Evolutionary conservation across 23 tunicate genomes (phyloP).

Genomic region (Trididemnum miniatum): DNA sequence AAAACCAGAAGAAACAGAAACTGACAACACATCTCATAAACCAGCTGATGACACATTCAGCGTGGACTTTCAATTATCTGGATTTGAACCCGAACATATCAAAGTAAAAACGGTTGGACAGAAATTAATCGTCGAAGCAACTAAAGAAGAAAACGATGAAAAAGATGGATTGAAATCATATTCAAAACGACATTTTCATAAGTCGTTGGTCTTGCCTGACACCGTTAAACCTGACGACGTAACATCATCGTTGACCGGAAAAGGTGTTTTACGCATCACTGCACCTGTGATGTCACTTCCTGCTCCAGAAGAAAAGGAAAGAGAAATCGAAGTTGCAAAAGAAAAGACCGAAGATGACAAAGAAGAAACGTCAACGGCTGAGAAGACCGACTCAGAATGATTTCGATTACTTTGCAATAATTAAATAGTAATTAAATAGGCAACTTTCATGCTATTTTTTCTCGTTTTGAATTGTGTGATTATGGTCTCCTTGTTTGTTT

Average conservation of each 20-base stretch:
- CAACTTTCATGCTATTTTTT: too few relatives aligned
- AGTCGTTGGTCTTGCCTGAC: constrained; percentile 29
- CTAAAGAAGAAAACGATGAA: constrained; percentile 2
- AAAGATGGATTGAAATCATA: constrained; percentile 16
- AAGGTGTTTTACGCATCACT: constrained; percentile 27
- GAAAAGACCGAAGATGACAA: constrained; percentile 3
- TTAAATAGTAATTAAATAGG: too few relatives aligned
- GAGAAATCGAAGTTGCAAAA: neutral
- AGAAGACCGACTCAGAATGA: neutral
- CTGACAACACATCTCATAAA: neutral
- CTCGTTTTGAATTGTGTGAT: too few relatives aligned
- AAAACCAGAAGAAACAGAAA: neutral
- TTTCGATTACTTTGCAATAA: neutral
- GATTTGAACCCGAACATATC: constrained; percentile 31
- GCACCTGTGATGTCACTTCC: constrained; percentile 42
- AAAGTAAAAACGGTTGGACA: constrained; percentile 33
- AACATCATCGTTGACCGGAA: constrained; percentile 11
- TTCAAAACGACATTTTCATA: constrained; percentile 16
- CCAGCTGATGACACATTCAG: neutral
- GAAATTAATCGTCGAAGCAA: constrained; percentile 26
- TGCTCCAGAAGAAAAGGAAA: constrained; percentile 22
- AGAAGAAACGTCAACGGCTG: neutral
- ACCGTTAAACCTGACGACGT: constrained; percentile 27
- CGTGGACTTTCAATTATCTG: neutral
- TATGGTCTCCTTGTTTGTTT: too few relatives aligned